phyloP scores from a whole-genome alignment of 2,113 vertebrate genomes.

The Bubo scandiacus region DNA sequence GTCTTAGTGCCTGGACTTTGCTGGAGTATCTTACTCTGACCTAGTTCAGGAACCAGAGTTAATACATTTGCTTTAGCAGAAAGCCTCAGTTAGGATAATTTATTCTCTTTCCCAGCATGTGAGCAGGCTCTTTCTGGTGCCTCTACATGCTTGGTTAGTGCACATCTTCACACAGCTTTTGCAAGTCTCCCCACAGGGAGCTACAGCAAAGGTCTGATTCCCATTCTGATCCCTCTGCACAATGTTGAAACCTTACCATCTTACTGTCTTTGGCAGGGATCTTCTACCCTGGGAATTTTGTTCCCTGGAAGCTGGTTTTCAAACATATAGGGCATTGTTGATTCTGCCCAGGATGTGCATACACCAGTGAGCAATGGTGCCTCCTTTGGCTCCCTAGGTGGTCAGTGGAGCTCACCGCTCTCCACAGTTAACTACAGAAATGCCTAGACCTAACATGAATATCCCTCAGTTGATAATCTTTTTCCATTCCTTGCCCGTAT shows the following conservation, averaged over 20 bases:
- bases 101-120: background rate
- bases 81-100: background rate
- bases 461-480: background rate
- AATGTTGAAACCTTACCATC: background rate
- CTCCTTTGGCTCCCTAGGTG: background rate
- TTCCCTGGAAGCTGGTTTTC: background rate
- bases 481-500: background rate
- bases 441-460: background rate
- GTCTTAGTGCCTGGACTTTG: background rate
- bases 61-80: background rate
- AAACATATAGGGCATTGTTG: background rate
- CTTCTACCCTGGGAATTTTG: background rate
- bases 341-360: fast-evolving
- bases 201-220: background rate
- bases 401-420: fast-evolving
- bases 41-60: background rate
- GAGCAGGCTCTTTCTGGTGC: background rate
- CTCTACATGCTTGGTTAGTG: fast-evolving
- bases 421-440: background rate
- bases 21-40: background rate
- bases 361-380: background rate
- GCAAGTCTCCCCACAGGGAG: background rate
- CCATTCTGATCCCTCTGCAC: background rate
- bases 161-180: background rate
- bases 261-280: no score